Conservation (phyloP, 2,113 vertebrate species). For the Rhombomys opimus region DNA sequence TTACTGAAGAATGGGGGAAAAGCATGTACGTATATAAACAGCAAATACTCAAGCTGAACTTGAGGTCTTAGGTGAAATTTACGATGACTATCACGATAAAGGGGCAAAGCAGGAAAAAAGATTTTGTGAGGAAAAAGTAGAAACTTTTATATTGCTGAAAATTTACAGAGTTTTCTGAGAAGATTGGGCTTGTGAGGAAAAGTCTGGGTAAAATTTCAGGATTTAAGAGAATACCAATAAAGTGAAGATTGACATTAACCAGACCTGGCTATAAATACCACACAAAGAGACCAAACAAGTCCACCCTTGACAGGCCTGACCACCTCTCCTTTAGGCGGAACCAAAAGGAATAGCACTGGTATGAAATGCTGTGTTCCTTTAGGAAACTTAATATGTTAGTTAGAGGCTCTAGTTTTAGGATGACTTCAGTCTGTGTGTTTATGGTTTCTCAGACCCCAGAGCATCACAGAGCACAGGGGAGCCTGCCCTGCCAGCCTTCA, state of each 20-base stretch:
- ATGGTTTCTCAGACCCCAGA: neutral
- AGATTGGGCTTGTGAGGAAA: conserved; percentile 86
- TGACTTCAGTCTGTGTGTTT: conserved; percentile 51
- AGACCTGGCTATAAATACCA: conserved; percentile 93
- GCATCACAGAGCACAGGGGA: fast-evolving
- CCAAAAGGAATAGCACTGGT: conserved; percentile 77
- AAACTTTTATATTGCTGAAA: conserved; percentile 78
- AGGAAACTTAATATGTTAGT: conserved; percentile 76
- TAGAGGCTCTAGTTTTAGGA: conserved; percentile 77
- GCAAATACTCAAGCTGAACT: conserved; percentile 37
- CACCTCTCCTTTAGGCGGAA: conserved; percentile 80
- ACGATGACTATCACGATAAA: conserved; percentile 8
- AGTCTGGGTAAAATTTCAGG: conserved; percentile 89
- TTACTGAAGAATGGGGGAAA: conserved; percentile 13
- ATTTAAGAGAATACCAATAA: conserved; percentile 91
- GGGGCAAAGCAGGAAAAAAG: conserved; percentile 9
- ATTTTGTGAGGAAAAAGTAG: conserved; percentile 43
- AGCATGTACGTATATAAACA: conserved; percentile 48
- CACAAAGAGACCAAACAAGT: conserved; percentile 90
- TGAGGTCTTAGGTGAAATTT: conserved; percentile 67
- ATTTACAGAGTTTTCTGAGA: conserved; percentile 74
- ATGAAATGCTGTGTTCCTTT: conserved; percentile 84
- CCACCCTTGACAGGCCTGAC: conserved; percentile 82
- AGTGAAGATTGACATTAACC: conserved; percentile 91
- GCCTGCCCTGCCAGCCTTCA: neutral